Percentiles rank a stretch among this genome's conserved stretches.
These are phyloP conservation scores for Oryzias melastigma DNA, from an alignment of 2,113 vertebrate species.

Conservation along the genomic window DNA sequence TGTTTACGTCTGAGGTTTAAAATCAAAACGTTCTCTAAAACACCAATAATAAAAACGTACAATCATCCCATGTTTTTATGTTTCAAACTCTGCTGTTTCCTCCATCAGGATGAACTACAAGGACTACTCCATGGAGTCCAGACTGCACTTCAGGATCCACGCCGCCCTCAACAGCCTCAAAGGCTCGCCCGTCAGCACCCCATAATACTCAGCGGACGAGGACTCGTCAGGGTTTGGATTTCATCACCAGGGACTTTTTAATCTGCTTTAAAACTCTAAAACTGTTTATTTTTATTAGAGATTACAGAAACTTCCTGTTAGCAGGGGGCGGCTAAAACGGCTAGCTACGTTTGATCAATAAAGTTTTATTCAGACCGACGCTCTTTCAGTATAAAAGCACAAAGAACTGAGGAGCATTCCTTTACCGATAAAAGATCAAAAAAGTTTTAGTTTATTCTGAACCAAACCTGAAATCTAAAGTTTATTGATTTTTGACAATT, in stretches of 20 bases:
- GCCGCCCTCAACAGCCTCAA: constrained; percentile 89
- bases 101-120: constrained; percentile 93
- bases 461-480: too few species aligned
- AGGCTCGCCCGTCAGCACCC: constrained; percentile 77
- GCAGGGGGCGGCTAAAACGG: not conserved
- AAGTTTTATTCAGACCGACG: too few species aligned
- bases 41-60: too few species aligned
- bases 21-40: too few species aligned
- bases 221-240: not conserved
- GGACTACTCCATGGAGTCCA: constrained; percentile 97
- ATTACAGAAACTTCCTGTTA: not conserved
- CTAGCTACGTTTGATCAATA: too few species aligned
- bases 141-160: constrained; percentile 96
- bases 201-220: constrained; percentile 51
- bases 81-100: constrained; percentile 12
- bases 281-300: not conserved
- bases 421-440: too few species aligned
- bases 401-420: too few species aligned
- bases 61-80: too few species aligned
- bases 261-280: not conserved
- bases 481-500: too few species aligned
- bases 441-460: too few species aligned
- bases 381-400: too few species aligned
- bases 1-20: too few species aligned
- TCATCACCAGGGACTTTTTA: not conserved